Evolutionary conservation across 2,113 vertebrate genomes (phyloP), one percentile per base, ranked within the genome.

Genomic region (Neolamprologus falcicula): DNA sequence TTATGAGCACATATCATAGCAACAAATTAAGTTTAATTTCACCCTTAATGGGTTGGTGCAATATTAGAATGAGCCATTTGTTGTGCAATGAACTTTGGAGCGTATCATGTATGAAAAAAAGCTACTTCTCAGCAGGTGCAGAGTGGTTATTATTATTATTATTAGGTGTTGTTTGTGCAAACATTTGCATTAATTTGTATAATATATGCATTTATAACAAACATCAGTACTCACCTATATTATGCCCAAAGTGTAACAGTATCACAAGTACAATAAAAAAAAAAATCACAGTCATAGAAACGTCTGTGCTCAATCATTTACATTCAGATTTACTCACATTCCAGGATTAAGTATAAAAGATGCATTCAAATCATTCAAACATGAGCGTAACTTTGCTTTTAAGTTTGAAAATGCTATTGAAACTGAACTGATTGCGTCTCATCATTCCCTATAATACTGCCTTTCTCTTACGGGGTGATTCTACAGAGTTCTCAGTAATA

Each of bases 31-130:
- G 83, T 57, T 53, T 78, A 6, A 78, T 89, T 81, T 68, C 45
- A 35, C 28, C 54, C 37, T 37, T 82, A 90, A 90, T 66, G 45
- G 13, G 63, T 57, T 59, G 52, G 63, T 80, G 57, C 54, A 33
- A 80, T 80, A 88, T 83, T 12, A 63, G 50, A 91, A 35, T 57
- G 80, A 90, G 82, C 47, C 33, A 66, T 90, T 83, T 90, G 80
- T 68, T 84, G 59, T 53, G 63, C n/a, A 31, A 55, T 4, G 42
- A 85, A 26, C 47, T 71, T 54, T 84, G 87, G 53, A 82, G 82
- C 26, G 33, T 9, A 88, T 87, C 45, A 84, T 59, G 45, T 31
- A 50, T 50, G 24, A 31, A 33, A n/a, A n/a, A 52, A 13, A n/a
- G 42, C 42, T 50, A 50, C 24, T 31, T 78, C 26, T 33, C 73